phyloP scores from a whole-genome alignment of 2,888 invertebrate genomes.

The Dexiosoma caninum region DNA sequence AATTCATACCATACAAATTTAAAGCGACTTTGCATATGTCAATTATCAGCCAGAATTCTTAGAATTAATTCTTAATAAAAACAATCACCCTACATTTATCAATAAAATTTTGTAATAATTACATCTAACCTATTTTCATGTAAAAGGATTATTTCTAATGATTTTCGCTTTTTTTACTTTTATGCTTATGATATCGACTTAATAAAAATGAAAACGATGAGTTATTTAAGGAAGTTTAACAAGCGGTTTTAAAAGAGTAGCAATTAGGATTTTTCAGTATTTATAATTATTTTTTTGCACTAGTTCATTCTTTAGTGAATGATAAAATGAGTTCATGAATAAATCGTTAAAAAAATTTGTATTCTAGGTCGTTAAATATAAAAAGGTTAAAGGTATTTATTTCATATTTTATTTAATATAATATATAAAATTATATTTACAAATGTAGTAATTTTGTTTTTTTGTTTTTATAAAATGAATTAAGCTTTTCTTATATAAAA shows the following conservation, averaged over 20 bases:
- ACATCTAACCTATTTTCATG: constrained; percentile 25
- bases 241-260: constrained; percentile 27
- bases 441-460: constrained; percentile 3
- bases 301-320: background rate
- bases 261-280: background rate
- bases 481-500: constrained; percentile 23
- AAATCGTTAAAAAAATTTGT: background rate
- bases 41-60: no score
- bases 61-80: no score
- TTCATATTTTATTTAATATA: background rate
- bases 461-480: constrained; percentile 14
- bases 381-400: constrained; percentile 2
- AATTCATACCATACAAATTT: no score
- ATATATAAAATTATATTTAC: constrained; percentile 51
- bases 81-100: background rate
- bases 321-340: constrained; percentile 1
- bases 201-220: background rate
- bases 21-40: no score
- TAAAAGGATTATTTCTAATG: background rate
- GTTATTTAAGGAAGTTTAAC: constrained; percentile 1
- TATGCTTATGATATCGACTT: background rate
- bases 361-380: background rate
- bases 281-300: background rate
- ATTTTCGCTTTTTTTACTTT: background rate
- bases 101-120: constrained; percentile 18